phyloP scores from a whole-genome alignment of 2,888 invertebrate species.

The Cerastis leucographa region DNA sequence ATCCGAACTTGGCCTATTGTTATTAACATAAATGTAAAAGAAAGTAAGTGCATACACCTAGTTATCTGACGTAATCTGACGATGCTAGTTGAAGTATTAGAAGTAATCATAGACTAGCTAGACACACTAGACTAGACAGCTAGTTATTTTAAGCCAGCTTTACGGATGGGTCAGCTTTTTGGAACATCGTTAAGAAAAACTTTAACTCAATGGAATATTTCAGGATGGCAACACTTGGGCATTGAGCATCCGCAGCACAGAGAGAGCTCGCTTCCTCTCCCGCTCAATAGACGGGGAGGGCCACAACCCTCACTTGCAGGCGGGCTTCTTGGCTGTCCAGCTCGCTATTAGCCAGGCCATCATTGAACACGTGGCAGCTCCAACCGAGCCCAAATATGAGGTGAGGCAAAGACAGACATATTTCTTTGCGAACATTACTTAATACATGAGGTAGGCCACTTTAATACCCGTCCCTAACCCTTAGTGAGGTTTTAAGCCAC shows the following conservation, averaged over 20 bases:
- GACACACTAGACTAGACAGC: too few relatives aligned
- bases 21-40: too few relatives aligned
- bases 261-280: constrained; percentile 74
- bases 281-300: constrained; percentile 32
- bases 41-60: neutral
- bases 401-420: constrained; percentile 59
- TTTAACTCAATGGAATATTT: neutral
- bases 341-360: constrained; percentile 81
- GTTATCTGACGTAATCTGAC: neutral
- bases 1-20: too few relatives aligned
- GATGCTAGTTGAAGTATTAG: neutral
- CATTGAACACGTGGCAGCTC: constrained; percentile 70
- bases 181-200: neutral
- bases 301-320: constrained; percentile 76
- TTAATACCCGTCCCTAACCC: too few relatives aligned
- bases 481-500: too few relatives aligned
- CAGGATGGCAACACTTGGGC: constrained; percentile 75
- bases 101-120: too few relatives aligned
- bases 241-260: constrained; percentile 81
- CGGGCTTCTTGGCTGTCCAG: constrained; percentile 83
- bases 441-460: too few relatives aligned
- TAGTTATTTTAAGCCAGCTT: neutral
- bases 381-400: constrained; percentile 68
- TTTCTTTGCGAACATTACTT: too few relatives aligned
- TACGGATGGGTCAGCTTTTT: neutral